Evolutionary conservation across 2,113 vertebrate species (phyloP).

Genomic region (Oreochromis spilurus): DNA sequence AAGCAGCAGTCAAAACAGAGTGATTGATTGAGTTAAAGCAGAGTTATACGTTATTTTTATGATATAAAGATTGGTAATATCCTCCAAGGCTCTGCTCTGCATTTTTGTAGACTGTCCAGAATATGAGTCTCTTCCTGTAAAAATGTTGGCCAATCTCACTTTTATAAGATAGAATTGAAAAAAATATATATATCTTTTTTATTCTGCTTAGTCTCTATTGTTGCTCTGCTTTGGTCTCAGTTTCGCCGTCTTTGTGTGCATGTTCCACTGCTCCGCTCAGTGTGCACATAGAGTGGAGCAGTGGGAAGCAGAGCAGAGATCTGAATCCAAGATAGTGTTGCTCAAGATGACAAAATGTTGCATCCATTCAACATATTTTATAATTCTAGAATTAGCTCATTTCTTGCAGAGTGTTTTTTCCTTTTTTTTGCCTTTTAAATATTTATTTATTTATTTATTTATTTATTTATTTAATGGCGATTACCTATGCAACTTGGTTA

Average conservation of each 20-base stretch:
- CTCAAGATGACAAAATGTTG: neutral
- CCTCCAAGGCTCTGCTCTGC: neutral
- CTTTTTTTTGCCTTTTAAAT: neutral
- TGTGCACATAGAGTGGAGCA: neutral
- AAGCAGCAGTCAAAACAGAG: neutral
- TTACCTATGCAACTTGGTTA: neutral
- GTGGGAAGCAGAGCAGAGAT: neutral
- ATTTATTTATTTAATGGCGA: rapidly evolving
- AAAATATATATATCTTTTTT: too few relatives aligned
- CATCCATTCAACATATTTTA: neutral
- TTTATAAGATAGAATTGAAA: neutral
- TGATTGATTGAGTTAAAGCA: neutral
- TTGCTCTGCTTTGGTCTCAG: neutral
- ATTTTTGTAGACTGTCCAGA: neutral
- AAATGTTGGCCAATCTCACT: neutral
- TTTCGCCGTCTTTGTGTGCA: neutral
- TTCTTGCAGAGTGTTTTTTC: rapidly evolving
- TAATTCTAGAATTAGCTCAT: neutral
- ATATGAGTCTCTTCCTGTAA: neutral
- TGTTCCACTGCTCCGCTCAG: neutral
- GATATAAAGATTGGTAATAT: neutral
- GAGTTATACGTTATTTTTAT: neutral
- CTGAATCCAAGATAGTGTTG: neutral
- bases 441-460: neutral
- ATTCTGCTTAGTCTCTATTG: neutral